A percentile compares a stretch with the other conserved stretches of the same genome.
These are phyloP conservation scores for Brachionus rubens DNA, from an alignment of 1,140 invertebrate species.

Conservation along the genomic window DNA sequence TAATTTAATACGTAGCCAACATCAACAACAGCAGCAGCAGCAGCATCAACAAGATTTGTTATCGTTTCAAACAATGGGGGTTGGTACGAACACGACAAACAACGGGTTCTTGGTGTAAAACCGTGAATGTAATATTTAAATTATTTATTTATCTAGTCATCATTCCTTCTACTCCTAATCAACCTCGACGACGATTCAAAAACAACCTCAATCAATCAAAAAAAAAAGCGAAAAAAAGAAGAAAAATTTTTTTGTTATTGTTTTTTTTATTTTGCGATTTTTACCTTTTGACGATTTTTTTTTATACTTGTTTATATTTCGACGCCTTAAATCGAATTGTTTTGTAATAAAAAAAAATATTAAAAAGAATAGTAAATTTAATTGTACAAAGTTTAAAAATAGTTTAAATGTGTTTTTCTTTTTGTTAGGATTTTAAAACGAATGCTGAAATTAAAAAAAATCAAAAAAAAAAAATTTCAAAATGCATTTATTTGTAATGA, in stretches of 20 bases:
- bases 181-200: neutral
- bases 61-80: neutral
- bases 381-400: no score
- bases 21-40: neutral
- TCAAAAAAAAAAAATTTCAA: no score
- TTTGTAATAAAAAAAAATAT: no score
- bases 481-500: no score
- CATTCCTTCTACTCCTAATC: no score
- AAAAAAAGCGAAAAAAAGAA: neutral
- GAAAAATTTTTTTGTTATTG: constrained; percentile 12
- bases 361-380: no score
- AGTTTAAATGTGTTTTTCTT: no score
- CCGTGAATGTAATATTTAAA: neutral
- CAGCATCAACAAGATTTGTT: neutral
- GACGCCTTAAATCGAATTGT: constrained; percentile 30
- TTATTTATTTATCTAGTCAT: constrained; percentile 38
- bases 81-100: constrained; percentile 1
- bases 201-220: neutral
- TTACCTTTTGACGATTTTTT: no score
- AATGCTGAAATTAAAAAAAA: no score
- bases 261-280: constrained; percentile 6
- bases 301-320: constrained; percentile 10
- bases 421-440: no score
- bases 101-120: constrained; percentile 27
- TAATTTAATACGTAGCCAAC: constrained; percentile 22